Percentiles rank a stretch among this genome's conserved stretches.
phyloP scores from a whole-genome alignment of 2,888 invertebrate genomes.

The Epicampocera succincta region DNA sequence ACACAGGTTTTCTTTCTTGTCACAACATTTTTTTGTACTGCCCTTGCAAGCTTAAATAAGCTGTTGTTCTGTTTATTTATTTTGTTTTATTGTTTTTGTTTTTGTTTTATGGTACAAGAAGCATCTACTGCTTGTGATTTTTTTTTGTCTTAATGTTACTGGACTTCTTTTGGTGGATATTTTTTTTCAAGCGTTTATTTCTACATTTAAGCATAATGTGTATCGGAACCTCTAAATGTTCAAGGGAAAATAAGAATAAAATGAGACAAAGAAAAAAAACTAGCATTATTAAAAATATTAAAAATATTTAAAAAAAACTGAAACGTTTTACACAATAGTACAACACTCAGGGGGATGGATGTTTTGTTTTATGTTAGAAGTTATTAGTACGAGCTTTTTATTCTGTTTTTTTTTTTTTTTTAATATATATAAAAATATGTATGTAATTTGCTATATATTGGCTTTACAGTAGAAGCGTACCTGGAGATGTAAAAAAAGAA shows the following conservation, averaged over 20 bases:
- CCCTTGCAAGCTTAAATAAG: slow-evolving; percentile 27
- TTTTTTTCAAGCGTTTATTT: slow-evolving; percentile 46
- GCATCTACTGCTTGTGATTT: slow-evolving; percentile 53
- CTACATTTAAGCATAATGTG: slow-evolving; percentile 58
- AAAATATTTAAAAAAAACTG: too few relatives aligned
- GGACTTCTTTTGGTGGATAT: neutral
- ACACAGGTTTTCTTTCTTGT: slow-evolving; percentile 42
- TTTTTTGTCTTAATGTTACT: neutral
- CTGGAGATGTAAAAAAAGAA: slow-evolving; percentile 76
- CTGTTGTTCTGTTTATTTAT: too few relatives aligned
- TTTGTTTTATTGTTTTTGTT: too few relatives aligned
- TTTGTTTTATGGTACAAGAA: slow-evolving; percentile 12
- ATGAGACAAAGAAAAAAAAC: neutral
- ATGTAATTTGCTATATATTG: slow-evolving; percentile 68
- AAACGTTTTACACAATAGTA: slow-evolving; percentile 57
- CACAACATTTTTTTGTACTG: slow-evolving; percentile 47
- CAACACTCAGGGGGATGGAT: slow-evolving; percentile 46
- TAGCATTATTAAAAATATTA: slow-evolving; percentile 38
- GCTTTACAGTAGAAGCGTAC: slow-evolving; percentile 74
- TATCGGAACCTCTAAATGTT: slow-evolving; percentile 47
- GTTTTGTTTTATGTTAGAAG: slow-evolving; percentile 43
- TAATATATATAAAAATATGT: slow-evolving; percentile 51
- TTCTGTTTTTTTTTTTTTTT: slow-evolving; percentile 8
- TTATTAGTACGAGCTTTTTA: slow-evolving; percentile 67
- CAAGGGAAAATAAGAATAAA: slow-evolving; percentile 8